Evolutionary conservation across 2,113 vertebrate genomes (phyloP).

Genomic region (Lucifuga dentata): DNA sequence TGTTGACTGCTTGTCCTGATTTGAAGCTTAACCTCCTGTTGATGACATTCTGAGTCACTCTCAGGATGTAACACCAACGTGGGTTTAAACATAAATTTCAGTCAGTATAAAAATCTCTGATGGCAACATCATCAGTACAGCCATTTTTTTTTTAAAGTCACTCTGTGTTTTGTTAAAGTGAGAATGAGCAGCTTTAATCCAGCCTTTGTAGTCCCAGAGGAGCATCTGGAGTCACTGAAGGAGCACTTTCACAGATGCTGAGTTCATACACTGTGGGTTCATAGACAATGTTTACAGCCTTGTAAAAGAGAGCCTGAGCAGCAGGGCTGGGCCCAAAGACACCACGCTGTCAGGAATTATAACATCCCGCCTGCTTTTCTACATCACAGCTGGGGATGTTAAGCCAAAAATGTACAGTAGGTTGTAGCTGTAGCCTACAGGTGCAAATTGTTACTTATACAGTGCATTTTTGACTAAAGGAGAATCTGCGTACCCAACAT

Average conservation of each 20-base stretch:
- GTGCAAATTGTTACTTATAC: conserved; percentile 1
- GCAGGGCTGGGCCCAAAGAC: conserved; percentile 42
- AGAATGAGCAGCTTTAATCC: conserved; percentile 50
- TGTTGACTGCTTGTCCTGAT: conserved; percentile 1
- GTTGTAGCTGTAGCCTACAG: conserved; percentile 12
- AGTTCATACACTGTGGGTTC: conserved; percentile 60
- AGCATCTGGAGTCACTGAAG: conserved; percentile 74
- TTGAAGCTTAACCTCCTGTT: conserved; percentile 8
- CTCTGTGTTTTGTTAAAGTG: conserved; percentile 38
- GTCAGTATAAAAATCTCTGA: neutral
- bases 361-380: conserved; percentile 22
- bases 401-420: conserved; percentile 12
- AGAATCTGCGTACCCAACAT: conserved; percentile 9
- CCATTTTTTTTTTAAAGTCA: conserved; percentile 4
- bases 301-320: conserved; percentile 64
- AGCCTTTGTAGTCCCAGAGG: conserved; percentile 49
- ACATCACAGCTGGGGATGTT: conserved; percentile 10
- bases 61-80: conserved; percentile 4
- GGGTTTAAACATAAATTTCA: conserved; percentile 14
- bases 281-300: conserved; percentile 72
- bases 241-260: conserved; percentile 67
- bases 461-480: conserved; percentile 25
- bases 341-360: conserved; percentile 50
- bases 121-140: conserved; percentile 31
- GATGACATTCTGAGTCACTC: conserved; percentile 9